Percentiles rank a stretch among this genome's conserved stretches.
These are phyloP conservation scores for Drosophila meridionalis DNA, from an alignment of 2,888 invertebrate genomes.

Conservation along the genomic window DNA sequence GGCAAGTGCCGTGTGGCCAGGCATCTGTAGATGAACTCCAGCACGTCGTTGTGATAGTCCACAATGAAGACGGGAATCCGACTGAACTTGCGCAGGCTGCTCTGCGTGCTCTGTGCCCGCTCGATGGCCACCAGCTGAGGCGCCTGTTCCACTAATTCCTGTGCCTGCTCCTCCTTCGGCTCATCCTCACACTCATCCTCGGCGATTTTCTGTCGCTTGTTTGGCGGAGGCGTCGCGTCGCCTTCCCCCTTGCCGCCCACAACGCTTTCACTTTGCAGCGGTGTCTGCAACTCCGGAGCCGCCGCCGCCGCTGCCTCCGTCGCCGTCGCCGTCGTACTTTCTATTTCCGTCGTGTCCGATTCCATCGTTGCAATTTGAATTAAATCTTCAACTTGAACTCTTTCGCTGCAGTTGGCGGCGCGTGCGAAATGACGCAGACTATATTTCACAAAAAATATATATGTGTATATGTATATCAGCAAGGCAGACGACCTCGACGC, in stretches of 20 bases:
- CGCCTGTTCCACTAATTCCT: constrained; percentile 14
- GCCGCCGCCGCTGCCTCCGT: constrained; percentile 30
- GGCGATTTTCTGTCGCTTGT: constrained; percentile 53
- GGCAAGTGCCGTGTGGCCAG: constrained; percentile 93
- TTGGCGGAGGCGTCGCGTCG: constrained; percentile 53
- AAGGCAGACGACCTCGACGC: constrained; percentile 61
- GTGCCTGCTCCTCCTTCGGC: not conserved
- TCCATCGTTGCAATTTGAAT: constrained; percentile 60
- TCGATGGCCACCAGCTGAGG: constrained; percentile 51
- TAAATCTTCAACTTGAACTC: constrained; percentile 5
- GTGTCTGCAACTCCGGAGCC: constrained; percentile 40
- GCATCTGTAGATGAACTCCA: constrained; percentile 91
- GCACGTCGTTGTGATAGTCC: constrained; percentile 92
- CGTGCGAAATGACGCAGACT: constrained; percentile 59
- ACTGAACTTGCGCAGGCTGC: constrained; percentile 69
- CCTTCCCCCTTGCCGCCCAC: constrained; percentile 20
- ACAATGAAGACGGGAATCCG: constrained; percentile 91
- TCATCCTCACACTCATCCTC: constrained; percentile 2
- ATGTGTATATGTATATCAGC: constrained; percentile 22
- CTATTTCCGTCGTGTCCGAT: constrained; percentile 75
- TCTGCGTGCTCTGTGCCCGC: constrained; percentile 60
- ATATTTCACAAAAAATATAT: constrained; percentile 26
- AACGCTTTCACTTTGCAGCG: constrained; percentile 69
- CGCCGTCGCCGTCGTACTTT: constrained; percentile 52
- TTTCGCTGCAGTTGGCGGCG: constrained; percentile 23